Evolutionary conservation across 2,888 invertebrate genomes (phyloP), one percentile per base, ranked within the genome.

Genomic region (Hylaea fasciaria): DNA sequence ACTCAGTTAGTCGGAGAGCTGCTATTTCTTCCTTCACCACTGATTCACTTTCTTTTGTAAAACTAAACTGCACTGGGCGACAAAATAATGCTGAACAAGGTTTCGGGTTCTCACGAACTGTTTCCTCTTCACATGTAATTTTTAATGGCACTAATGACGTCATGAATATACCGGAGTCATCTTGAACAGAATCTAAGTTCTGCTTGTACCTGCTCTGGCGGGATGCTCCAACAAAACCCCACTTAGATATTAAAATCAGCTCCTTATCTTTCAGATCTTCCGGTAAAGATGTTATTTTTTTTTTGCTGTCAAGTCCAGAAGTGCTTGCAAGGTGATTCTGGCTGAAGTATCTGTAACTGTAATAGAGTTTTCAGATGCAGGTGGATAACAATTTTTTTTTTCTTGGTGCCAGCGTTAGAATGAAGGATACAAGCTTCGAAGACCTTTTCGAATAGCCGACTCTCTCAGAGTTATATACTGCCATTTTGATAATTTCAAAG

Each of bases 61-160:
- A 61, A 14, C 0, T 22, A 48, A 63, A 51, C 17, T 54, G 40
- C 13, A 62, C 46, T 17, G 53, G 53, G 17, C 57, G 44, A 57
- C 57, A 62, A 45, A 49, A 62, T n/a, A 49, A 45, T 10, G 48
- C 14, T 52, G 45, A 57, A 22, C 44, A 53, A 11, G 62, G 56
- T 35, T 57, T 53, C 29, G 45, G 44, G 12, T 44, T 44, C 22
- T 0, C 22, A 22, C 44, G 22, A 3, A 22, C 2, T 12, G 44
- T 22, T 22, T 22, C 12, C 22, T 40, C n/a, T n/a, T n/a, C n/a
- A n/a, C n/a, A n/a, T n/a, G n/a, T n/a, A n/a, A n/a, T n/a, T n/a
- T n/a, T n/a, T n/a, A n/a, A n/a, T n/a, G n/a, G n/a, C n/a, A 13
- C 40, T 1, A 40, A 8, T 3, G 40, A 40, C 13, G 11, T 40